Evolutionary conservation across 1,140 invertebrate genomes (phyloP), one percentile per base, ranked within the genome.

Genomic region (Ooceraea biroi): DNA sequence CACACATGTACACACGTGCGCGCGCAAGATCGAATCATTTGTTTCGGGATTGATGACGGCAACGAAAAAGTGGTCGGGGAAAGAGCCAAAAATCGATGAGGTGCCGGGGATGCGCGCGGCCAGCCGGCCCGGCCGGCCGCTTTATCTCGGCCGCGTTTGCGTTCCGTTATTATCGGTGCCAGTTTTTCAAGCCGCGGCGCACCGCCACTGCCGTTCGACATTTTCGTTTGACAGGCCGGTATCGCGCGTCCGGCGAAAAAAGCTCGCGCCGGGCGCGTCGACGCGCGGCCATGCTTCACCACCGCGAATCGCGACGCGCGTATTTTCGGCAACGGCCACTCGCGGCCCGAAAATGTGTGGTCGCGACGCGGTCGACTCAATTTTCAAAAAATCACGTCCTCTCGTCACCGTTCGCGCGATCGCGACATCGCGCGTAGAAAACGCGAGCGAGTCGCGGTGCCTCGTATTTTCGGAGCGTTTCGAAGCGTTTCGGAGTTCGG

Each of bases 151-250:
- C 30, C 44, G 46, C 58, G 73, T 50, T 36, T 71, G 76, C 83
- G 61, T 87, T 83, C 61, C 73, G 83, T 88, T 88, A 88, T 88
- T 88, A 88, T 88, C 87, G 69, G 66, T 46, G 52, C 36, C 78
- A 83, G 87, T 88, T 88, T 88, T 88, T 88, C 83, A 77, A 88
- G 83, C 66, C 71, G 60, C 65, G 82, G 36, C n/a, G 27, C 55
- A 76, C 57, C 50, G 48, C 78, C 60, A 61, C 68, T 30, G 60
- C 60, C 50, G 74, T 85, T 85, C 69, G 65, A 82, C 63, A 73
- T 69, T 76, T 71, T 69, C 77, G 58, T 88, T 80, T 71, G 83
- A 80, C 83, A 63, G 61, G 27, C 46, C 25, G 36, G 63, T 84
- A 84, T 84, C 82, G 60, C 82, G 50, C 77, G 69, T 52, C 69